phyloP scores from a whole-genome alignment of 2,888 invertebrate genomes.

The Marasmarcha lunaedactyla region DNA sequence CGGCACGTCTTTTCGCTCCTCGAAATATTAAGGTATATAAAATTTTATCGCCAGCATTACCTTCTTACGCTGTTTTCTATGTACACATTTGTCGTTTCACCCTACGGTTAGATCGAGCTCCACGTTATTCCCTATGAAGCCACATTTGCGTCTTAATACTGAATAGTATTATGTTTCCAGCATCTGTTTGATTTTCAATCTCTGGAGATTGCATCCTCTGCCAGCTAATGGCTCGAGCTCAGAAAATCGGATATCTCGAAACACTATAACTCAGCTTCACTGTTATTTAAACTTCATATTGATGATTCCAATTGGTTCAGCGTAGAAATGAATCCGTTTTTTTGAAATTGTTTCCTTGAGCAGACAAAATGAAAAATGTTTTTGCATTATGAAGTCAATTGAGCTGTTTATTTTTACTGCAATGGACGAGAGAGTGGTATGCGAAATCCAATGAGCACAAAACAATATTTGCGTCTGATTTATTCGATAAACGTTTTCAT shows the following conservation, averaged over 20 bases:
- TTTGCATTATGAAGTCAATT: constrained; percentile 47
- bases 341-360: constrained; percentile 28
- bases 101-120: constrained; percentile 28
- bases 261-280: constrained; percentile 30
- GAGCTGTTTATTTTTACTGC: constrained; percentile 46
- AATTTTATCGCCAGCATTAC: constrained; percentile 64
- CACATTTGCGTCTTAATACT: constrained; percentile 64
- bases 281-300: constrained; percentile 40
- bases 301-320: constrained; percentile 26
- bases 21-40: constrained; percentile 66
- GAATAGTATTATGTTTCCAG: constrained; percentile 54
- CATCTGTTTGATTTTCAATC: constrained; percentile 63
- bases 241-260: constrained; percentile 38
- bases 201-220: constrained; percentile 46
- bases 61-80: constrained; percentile 50
- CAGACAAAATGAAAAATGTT: constrained; percentile 29
- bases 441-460: constrained; percentile 25
- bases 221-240: constrained; percentile 41
- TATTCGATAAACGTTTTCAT: background rate
- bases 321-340: constrained; percentile 23
- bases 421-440: constrained; percentile 28
- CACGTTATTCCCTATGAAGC: constrained; percentile 50
- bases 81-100: constrained; percentile 53
- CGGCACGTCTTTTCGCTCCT: constrained; percentile 59
- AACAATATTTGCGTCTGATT: constrained; percentile 10